Evolutionary conservation across 92 coral and sea anemone genomes (phyloP).

Genomic region (Parazoanthus darwini): DNA sequence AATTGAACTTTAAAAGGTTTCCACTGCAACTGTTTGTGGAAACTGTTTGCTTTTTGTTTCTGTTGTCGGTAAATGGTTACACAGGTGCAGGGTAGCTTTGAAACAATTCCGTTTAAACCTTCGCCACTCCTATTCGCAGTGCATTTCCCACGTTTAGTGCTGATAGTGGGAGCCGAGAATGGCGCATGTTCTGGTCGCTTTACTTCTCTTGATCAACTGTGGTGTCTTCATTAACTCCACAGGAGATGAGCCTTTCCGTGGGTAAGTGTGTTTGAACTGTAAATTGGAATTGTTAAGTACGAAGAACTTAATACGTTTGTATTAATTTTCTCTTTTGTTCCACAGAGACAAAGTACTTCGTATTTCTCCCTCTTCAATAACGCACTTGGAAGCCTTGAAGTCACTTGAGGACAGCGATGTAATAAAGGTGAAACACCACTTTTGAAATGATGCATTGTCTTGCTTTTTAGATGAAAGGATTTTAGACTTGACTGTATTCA

Average conservation of each 20-base stretch:
- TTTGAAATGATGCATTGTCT: not conserved
- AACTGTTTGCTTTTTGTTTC: not conserved
- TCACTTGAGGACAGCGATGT: slow-evolving; percentile 47
- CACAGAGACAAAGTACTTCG: slow-evolving; percentile 73
- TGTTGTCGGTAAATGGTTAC: not conserved
- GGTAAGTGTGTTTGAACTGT: not conserved
- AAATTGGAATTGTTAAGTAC: not conserved
- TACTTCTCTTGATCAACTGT: not conserved
- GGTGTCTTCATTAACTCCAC: not conserved
- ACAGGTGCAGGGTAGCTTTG: not conserved
- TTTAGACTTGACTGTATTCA: not conserved
- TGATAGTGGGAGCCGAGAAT: not conserved
- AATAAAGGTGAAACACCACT: slow-evolving; percentile 26
- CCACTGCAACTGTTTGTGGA: not conserved
- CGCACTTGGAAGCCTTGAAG: slow-evolving; percentile 42
- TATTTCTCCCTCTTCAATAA: slow-evolving; percentile 49
- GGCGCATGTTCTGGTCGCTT: not conserved
- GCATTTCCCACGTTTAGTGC: not conserved
- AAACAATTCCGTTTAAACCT: not conserved
- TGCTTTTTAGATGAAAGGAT: not conserved
- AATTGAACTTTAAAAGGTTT: not conserved
- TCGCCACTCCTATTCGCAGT: not conserved
- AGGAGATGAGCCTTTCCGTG: not conserved
- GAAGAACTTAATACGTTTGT: not conserved
- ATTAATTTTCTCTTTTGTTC: not conserved